phyloP scores from a whole-genome alignment of 2,888 invertebrate genomes.

The Endomychus coccineus region DNA sequence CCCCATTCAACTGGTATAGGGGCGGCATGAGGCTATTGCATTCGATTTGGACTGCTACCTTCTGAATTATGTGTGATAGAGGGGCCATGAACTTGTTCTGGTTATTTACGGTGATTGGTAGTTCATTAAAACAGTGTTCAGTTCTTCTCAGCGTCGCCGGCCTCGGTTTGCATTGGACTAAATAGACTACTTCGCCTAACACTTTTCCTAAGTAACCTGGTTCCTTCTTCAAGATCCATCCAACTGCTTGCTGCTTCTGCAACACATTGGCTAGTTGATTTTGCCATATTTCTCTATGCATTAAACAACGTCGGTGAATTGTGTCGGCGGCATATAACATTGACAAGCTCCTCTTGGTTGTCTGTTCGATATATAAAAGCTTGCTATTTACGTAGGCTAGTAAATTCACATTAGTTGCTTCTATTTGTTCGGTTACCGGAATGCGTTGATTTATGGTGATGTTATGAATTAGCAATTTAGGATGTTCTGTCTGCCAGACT shows the following conservation, averaged over 20 bases:
- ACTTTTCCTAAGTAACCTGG: slow-evolving; percentile 26
- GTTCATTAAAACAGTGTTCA: slow-evolving; percentile 22
- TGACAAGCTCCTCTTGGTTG: slow-evolving; percentile 15
- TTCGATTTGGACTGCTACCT: slow-evolving; percentile 11
- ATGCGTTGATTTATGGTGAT: too few species aligned
- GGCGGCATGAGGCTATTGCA: slow-evolving; percentile 20
- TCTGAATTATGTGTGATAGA: slow-evolving; percentile 17
- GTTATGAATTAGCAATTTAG: too few species aligned
- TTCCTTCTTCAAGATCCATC: slow-evolving; percentile 22
- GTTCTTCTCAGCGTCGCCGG: slow-evolving; percentile 17
- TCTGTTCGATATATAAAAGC: too few species aligned
- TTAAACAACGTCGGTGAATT: slow-evolving; percentile 22
- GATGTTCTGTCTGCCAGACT: slow-evolving; percentile 6
- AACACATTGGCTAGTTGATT: slow-evolving; percentile 25
- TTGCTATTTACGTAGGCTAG: too few species aligned
- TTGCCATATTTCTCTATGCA: slow-evolving; percentile 25
- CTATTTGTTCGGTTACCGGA: too few species aligned
- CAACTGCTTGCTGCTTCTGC: slow-evolving; percentile 24
- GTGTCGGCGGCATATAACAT: slow-evolving; percentile 24
- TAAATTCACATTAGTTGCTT: too few species aligned
- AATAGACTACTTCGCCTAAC: slow-evolving; percentile 27
- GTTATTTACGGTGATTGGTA: slow-evolving; percentile 22
- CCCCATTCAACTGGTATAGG: slow-evolving; percentile 15
- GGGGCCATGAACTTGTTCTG: slow-evolving; percentile 21
- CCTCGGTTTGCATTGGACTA: slow-evolving; percentile 25